Percentiles rank a stretch among this genome's conserved stretches.
Evolutionary conservation across 2,888 invertebrate genomes (phyloP).

Genomic region (Alentia gelatinosa): DNA sequence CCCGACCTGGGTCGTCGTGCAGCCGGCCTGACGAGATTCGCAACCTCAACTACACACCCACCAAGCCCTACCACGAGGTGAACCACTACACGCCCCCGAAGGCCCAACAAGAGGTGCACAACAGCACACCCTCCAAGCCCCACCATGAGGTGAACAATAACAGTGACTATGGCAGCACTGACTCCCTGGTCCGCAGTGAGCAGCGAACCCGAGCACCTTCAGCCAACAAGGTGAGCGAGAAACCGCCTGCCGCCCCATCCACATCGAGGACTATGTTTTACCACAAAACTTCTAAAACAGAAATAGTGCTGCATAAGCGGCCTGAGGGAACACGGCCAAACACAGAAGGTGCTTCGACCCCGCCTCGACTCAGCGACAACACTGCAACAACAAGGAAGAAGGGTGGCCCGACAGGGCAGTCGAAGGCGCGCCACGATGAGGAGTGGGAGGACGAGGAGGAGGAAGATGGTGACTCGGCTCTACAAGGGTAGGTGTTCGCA

Average conservation of each 20-base stretch:
- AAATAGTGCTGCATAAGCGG: slow-evolving; percentile 23
- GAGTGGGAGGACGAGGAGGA: slow-evolving; percentile 38
- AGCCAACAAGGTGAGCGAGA: background rate
- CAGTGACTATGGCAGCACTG: background rate
- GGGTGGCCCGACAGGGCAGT: background rate
- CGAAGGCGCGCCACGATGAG: background rate
- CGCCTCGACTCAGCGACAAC: background rate
- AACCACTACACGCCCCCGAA: background rate
- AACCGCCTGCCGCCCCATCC: background rate
- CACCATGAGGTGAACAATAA: background rate
- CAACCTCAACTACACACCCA: slow-evolving; percentile 54
- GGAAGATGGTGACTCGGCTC: background rate
- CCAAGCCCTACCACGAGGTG: slow-evolving; percentile 45
- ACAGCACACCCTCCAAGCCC: background rate
- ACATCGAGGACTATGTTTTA: slow-evolving; percentile 18
- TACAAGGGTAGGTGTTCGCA: background rate
- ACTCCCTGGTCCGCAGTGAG: background rate
- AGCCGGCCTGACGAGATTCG: background rate
- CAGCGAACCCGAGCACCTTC: background rate
- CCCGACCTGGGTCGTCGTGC: background rate
- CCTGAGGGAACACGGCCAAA: background rate
- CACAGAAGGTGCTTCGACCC: background rate
- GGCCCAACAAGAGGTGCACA: background rate
- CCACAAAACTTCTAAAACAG: slow-evolving; percentile 51
- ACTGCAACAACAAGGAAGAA: no score